Evolutionary conservation across 2,797 vertebrate species (phyloP).

Genomic region (Buceros bicornis): DNA sequence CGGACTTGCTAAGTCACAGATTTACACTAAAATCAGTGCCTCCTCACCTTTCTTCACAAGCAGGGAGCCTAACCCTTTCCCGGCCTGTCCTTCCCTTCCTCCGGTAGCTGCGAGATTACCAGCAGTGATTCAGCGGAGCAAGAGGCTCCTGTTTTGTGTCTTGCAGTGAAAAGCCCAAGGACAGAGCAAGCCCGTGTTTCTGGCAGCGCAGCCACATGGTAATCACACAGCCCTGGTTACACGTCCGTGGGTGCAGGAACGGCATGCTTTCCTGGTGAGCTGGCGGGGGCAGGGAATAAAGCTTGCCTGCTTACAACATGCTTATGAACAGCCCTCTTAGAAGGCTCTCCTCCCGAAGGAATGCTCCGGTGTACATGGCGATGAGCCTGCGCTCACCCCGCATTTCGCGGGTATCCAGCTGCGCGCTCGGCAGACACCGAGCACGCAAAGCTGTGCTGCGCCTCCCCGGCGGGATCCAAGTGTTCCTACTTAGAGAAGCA

Average conservation of each 20-base stretch:
- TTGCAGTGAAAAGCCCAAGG: slow-evolving; percentile 9
- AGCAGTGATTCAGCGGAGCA: neutral
- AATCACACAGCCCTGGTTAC: slow-evolving; percentile 42
- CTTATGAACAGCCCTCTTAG: slow-evolving; percentile 30
- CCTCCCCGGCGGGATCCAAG: neutral
- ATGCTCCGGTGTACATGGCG: slow-evolving; percentile 19
- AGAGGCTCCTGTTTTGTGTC: slow-evolving; percentile 22
- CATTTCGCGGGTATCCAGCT: neutral
- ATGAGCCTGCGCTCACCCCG: slow-evolving; percentile 40
- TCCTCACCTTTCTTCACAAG: neutral
- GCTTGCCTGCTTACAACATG: neutral
- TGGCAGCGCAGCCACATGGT: neutral
- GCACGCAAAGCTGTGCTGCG: neutral
- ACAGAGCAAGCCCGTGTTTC: neutral
- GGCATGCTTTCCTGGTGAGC: slow-evolving; percentile 63
- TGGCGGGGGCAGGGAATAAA: slow-evolving; percentile 56
- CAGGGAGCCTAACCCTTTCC: neutral
- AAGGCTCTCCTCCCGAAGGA: slow-evolving; percentile 55
- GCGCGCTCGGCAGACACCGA: neutral
- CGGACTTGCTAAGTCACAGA: neutral
- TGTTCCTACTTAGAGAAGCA: neutral
- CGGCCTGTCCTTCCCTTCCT: neutral
- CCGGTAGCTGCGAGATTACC: neutral
- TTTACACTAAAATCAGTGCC: neutral
- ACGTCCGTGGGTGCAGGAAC: neutral